Evolutionary conservation across 2,888 invertebrate species (phyloP).

Genomic region (Tortricodes alternella): DNA sequence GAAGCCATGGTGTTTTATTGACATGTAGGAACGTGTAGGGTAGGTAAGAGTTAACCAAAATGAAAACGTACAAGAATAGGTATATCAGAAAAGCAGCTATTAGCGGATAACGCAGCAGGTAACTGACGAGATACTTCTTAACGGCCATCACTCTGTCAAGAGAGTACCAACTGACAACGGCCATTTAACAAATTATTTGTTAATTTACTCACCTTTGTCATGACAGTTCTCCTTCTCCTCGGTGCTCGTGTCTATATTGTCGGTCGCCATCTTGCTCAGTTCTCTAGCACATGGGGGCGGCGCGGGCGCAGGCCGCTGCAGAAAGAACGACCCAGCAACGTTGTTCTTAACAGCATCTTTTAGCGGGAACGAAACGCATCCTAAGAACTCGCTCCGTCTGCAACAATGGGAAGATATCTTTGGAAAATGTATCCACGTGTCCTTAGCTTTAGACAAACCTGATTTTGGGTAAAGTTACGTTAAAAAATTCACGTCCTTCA

Average conservation of each 20-base stretch:
- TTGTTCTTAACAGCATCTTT: conserved; percentile 90
- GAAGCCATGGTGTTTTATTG: too few species aligned
- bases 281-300: conserved; percentile 47
- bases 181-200: too few species aligned
- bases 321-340: conserved; percentile 86
- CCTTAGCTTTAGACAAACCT: too few species aligned
- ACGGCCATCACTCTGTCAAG: not conserved
- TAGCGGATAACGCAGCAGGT: too few species aligned
- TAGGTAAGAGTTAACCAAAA: too few species aligned
- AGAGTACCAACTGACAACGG: too few species aligned
- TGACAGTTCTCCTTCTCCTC: conserved; percentile 71
- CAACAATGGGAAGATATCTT: conserved; percentile 65
- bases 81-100: too few species aligned
- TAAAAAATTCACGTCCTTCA: too few species aligned
- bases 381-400: conserved; percentile 96
- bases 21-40: too few species aligned
- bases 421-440: not conserved
- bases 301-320: conserved; percentile 78
- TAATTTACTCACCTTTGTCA: conserved; percentile 63
- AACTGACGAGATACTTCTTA: too few species aligned
- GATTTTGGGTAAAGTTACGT: too few species aligned
- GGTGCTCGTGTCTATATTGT: conserved; percentile 74
- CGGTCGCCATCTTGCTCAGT: conserved; percentile 77
- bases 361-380: conserved; percentile 96
- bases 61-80: too few species aligned